Conservation (phyloP, 2,888 invertebrate species). For the Drepana falcataria region DNA sequence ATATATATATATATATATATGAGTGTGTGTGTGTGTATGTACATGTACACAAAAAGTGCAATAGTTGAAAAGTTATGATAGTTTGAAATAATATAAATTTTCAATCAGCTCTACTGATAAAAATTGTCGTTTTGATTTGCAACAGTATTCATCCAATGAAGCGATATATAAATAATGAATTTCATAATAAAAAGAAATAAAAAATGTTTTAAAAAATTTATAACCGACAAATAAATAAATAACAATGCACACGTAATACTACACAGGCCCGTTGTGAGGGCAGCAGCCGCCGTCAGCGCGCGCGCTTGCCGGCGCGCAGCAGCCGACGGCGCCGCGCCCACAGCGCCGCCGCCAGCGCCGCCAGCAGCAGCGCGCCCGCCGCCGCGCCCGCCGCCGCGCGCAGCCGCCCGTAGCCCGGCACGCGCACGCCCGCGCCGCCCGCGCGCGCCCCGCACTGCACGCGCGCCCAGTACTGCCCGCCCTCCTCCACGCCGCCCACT, state of each 20-base stretch:
- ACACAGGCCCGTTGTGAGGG: constrained; percentile 15
- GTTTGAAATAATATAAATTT: too few relatives aligned
- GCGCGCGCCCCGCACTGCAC: constrained; percentile 83
- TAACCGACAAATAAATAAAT: background rate
- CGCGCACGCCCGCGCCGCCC: constrained; percentile 80
- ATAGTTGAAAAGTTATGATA: too few relatives aligned
- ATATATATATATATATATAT: too few relatives aligned
- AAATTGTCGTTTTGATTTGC: too few relatives aligned
- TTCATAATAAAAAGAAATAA: too few relatives aligned
- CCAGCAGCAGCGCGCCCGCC: constrained; percentile 83
- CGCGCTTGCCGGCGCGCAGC: constrained; percentile 18
- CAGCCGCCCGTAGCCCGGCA: constrained; percentile 85
- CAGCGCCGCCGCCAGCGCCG: constrained; percentile 81
- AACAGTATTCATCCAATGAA: too few relatives aligned
- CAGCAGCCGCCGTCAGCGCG: constrained; percentile 20
- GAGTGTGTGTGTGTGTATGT: too few relatives aligned
- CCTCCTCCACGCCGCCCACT: constrained; percentile 85
- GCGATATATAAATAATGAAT: too few relatives aligned
- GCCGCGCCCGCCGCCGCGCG: constrained; percentile 85
- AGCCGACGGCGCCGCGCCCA: constrained; percentile 53
- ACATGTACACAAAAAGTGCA: too few relatives aligned
- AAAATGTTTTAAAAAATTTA: too few relatives aligned
- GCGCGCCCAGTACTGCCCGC: constrained; percentile 85
- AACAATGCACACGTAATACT: background rate
- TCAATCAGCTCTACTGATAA: too few relatives aligned